phyloP scores from a whole-genome alignment of 2,888 invertebrate genomes.

The Cephus pygmeus region DNA sequence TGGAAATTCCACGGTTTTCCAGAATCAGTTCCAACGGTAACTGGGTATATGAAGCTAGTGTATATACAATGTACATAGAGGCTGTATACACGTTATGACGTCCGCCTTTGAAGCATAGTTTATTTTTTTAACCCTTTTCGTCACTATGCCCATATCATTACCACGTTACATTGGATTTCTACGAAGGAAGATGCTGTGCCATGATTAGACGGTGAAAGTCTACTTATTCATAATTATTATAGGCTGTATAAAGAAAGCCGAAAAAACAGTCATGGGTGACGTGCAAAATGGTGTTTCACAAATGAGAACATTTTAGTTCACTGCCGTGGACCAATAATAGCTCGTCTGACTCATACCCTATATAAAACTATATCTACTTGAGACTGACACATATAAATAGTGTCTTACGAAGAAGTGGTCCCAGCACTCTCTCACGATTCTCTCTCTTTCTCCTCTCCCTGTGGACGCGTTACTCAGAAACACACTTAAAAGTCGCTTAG shows the following conservation, averaged over 20 bases:
- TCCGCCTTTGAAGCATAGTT: neutral
- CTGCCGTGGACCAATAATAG: constrained; percentile 16
- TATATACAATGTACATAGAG: neutral
- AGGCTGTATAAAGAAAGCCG: neutral
- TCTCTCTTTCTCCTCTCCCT: neutral
- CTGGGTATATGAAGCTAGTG: neutral
- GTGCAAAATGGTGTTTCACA: neutral
- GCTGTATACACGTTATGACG: neutral
- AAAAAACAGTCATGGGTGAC: neutral
- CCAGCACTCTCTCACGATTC: neutral
- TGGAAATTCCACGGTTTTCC: neutral
- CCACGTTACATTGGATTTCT: neutral
- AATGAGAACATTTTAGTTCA: constrained; percentile 16
- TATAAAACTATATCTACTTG: constrained; percentile 11
- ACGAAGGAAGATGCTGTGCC: neutral
- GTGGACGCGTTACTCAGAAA: neutral
- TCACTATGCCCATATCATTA: neutral
- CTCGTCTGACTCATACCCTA: constrained; percentile 17
- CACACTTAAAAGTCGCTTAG: neutral
- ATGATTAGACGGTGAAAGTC: neutral
- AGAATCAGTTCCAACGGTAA: neutral
- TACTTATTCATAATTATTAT: neutral
- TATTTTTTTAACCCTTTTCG: neutral
- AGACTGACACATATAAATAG: constrained; percentile 16
- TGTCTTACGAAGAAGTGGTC: constrained; percentile 3